Base-by-base conservation (phyloP, 2,888 invertebrate species). In the Caenorhabditis macrosperma region DNA sequence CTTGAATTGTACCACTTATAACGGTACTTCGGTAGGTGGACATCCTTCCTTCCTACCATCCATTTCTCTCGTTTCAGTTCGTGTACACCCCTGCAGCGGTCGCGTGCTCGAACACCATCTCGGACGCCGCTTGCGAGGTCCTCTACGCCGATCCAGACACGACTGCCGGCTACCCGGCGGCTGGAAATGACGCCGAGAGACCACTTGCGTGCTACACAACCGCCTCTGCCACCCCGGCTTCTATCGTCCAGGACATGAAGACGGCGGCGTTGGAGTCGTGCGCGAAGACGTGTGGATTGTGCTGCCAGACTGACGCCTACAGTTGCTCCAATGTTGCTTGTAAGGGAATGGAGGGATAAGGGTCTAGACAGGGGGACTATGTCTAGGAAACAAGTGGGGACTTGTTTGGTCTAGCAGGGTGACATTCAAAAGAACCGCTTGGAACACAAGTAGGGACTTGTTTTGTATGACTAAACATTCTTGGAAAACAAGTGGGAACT, bases 21-120 rank as follows among this genome's bases (percentile, higher is more conserved):
- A 68, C 28, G 68, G 68, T 41, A 69, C 76, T 17, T 55, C 76
- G 57, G 68, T 77, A 35, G 17, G 59, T 48, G n/a, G 26, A 35
- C 20, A 50, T 6, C 17, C 17, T 22, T 2, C 22, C 6, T 12
- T 4, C 2, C 50, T 6, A 50, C 10, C 2, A 50, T 20, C 22
- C 24, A 50, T 50, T n/a, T n/a, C n/a, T n/a, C n/a, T n/a, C n/a
- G n/a, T 60, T 66, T 10, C 66, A 75, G 75, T 75, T 75, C 35
- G 76, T 77, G 35, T 77, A 68, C 76, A 68, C 76, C 38, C 68
- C 68, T 26, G 68, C 76, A 4, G 76, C 76, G 26, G 69, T 69
- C 12, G 69, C 68, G 38, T 77, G 76, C 63, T 68, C 69, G 26
- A 77, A 77, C 50, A 41, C 63, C 24, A 68, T 68, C 50, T 77